These are phyloP conservation scores for Channallabes apus DNA, from an alignment of 2,797 vertebrate genomes.

Conservation along the genomic window DNA sequence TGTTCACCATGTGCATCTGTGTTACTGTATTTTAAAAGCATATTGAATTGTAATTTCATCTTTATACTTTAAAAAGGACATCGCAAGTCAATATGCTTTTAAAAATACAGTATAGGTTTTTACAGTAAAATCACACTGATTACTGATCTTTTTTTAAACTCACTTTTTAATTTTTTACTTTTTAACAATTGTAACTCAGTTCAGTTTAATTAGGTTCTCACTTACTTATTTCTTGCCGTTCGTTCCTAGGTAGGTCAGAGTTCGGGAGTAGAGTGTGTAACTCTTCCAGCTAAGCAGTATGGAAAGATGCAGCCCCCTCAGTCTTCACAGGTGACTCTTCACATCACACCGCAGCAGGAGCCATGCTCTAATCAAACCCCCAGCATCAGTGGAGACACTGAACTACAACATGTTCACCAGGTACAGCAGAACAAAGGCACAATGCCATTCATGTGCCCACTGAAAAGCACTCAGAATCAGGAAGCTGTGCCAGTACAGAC, in stretches of 20 bases:
- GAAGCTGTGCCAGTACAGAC: neutral
- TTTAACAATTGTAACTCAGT: neutral
- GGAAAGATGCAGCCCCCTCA: constrained; percentile 59
- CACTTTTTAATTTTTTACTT: neutral
- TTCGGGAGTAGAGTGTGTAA: neutral
- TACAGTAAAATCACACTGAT: neutral
- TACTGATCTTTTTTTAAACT: neutral
- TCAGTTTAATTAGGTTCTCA: neutral
- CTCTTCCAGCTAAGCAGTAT: neutral
- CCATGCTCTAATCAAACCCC: neutral
- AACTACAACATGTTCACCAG: constrained; percentile 4
- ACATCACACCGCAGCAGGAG: neutral
- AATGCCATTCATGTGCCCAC: neutral
- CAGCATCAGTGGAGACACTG: neutral
- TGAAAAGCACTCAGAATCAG: neutral
- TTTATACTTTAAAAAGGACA: no score
- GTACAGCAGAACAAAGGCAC: neutral
- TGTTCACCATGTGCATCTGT: no score
- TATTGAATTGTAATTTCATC: no score
- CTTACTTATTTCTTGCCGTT: constrained; percentile 20
- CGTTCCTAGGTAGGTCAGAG: constrained; percentile 24
- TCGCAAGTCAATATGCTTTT: neutral
- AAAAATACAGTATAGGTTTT: neutral
- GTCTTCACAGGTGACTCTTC: neutral
- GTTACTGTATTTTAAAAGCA: no score